Evolutionary conservation across 2,797 vertebrate species (phyloP), one percentile per base, ranked within the genome.

Genomic region (Sarcoramphus papa): DNA sequence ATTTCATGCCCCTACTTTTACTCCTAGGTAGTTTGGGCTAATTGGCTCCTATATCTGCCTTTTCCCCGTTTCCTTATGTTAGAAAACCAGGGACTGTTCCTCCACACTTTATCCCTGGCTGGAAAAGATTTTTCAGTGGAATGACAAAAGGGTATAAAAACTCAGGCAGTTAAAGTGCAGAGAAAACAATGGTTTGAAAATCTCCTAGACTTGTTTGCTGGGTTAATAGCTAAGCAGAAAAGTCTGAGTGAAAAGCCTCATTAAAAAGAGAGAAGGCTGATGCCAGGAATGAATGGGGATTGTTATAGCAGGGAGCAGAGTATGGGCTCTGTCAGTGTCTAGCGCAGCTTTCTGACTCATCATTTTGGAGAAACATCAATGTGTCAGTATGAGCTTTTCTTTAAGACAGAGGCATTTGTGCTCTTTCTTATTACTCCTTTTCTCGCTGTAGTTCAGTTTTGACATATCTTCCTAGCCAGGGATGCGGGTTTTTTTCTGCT

Each of bases 221-320:
- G 60, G 92, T 95, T 97, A 95, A 95, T 92, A 95, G 75, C 75
- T 74, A 88, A 93, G 90, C 78, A 96, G 82, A 88, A 90, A 93
- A 86, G 62, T 1, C 75, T 82, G 94, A 88, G 85, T 85, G 92
- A 96, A 96, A 95, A 87, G 59, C 77, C 90, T 96, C 95, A 96
- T 96, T 95, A 96, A 90, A 93, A 89, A 72, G 80, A 95, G 83
- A 94, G 88, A 85, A 93, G 90, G 45, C 57, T 91, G 91, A 45
- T 93, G 75, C 83, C 83, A 73, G 67, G 74, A 80, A 43, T 85
- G 93, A 93, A 93, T 60, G 78, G 68, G 68, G 81, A 40, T 93
- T 95, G 81, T 93, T 93, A 85, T 21, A 70, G 14, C n/a, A 77
- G 56, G 56, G 77, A 94, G 85, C 51, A 70, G 63, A 85, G 62